Evolutionary conservation across 2,888 invertebrate species (phyloP), one percentile per base, ranked within the genome.

Genomic region (Prenolepis imparis): DNA sequence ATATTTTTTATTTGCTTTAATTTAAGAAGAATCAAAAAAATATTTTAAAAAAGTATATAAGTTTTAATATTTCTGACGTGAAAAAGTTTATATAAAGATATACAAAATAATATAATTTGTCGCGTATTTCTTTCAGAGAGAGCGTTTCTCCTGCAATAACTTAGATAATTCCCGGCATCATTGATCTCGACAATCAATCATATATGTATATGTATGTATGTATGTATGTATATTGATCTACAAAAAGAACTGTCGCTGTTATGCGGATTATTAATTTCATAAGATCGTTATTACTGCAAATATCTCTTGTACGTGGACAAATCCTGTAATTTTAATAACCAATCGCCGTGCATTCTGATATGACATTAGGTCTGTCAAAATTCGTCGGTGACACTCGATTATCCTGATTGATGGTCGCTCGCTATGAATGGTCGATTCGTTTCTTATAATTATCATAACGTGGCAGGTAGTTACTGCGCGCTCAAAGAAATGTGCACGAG

Each of bases 401-500:
- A 85, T 86, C 72, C 81, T 83, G 84, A 88, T 80, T 82, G 85
- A 89, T 84, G 67, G 73, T 72, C 55, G 32, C 44, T 67, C 21
- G 52, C 67, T 21, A 74, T 74, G 81, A 86, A 84, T 39, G 72
- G 73, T 74, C 68, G 86, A 86, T 87, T 86, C 87, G 86, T 73
- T 67, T 83, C 59, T 75, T 82, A n/a, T n/a, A 78, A 89, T 90
- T 90, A 90, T 87, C 87, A 90, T 90, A 89, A 88, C 81, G 74
- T 59, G 74, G 63, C 63, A 80, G 77, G 81, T 81, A 66, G 64
- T 75, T 85, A 59, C 68, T 55, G 72, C 44, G 72, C 44, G 41
- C 80, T 39, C 11, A 32, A 52, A 55, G 61, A 81, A 68, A 66
- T 39, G 21, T 67, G 74, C 74, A 15, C 28, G 52, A 61, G 48